Evolutionary conservation across 1,140 invertebrate genomes (phyloP), one percentile per base, ranked within the genome.

Genomic region (Bombus confusus): DNA sequence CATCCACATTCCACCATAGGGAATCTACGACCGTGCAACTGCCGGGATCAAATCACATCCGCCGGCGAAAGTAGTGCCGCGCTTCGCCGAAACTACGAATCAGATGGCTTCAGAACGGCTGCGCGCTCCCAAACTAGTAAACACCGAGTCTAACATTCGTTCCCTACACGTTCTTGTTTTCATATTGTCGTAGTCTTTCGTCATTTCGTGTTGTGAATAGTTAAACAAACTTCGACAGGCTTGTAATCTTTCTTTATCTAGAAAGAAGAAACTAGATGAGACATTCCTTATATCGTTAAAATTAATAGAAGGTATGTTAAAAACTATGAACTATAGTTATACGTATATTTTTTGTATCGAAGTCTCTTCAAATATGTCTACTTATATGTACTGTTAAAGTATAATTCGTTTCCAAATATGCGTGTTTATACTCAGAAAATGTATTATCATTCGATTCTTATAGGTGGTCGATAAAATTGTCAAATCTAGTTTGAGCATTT

Each of bases 1-100:
- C 93, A 93, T 93, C 93, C 92, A 91, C 93, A 91, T 93, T 93
- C 92, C 92, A 93, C 93, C 92, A 93, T 94, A 90, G 88, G 90
- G 89, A 91, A 93, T 92, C 93, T 91, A 91, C 86, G 91, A 90
- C 87, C 91, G 90, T 91, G 90, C 91, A 91, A 89, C 91, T 91
- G 88, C 92, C 88, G 82, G 83, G 88, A 91, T 91, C 91, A 91
- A 93, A 92, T 91, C 74, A 85, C 88, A 90, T 92, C 88, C 87
- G 84, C 89, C 85, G 74, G 68, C 86, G 86, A 90, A 89, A 91
- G 91, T 85, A 79, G 78, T 78, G 75, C 85, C 77, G 76, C 84
- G 86, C 90, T 73, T 68, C 74, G 86, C 66, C 83, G 83, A 90
- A 89, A 90, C 66, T 78, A 68, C 85, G 81, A 83, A 88, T 88